These are phyloP conservation scores for Pseudomyrmex flavicornis DNA, from an alignment of 1,140 invertebrate genomes.

Conservation along the genomic window DNA sequence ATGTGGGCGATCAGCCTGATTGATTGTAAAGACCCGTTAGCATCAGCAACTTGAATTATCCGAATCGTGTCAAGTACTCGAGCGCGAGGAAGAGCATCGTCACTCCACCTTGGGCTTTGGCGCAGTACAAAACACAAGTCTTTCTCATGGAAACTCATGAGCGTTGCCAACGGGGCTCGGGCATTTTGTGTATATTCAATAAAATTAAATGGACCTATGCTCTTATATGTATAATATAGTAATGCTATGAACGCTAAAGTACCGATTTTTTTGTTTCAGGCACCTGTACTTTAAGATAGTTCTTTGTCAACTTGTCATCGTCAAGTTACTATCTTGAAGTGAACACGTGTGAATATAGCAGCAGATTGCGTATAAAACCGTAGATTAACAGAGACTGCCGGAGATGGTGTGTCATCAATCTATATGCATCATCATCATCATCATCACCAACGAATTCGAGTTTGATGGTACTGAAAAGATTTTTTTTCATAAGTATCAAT, in stretches of 20 bases:
- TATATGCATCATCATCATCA: no score
- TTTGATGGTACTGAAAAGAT: constrained; percentile 22
- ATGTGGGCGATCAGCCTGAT: constrained; percentile 69
- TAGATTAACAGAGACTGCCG: constrained; percentile 71
- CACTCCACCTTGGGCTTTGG: constrained; percentile 47
- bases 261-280: constrained; percentile 71
- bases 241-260: constrained; percentile 75
- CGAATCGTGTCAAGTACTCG: constrained; percentile 64
- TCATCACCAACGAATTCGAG: constrained; percentile 37
- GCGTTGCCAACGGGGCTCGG: constrained; percentile 73
- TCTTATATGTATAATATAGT: constrained; percentile 67
- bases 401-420: constrained; percentile 53
- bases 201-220: constrained; percentile 76
- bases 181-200: constrained; percentile 65
- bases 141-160: constrained; percentile 22
- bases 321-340: constrained; percentile 77
- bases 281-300: constrained; percentile 75
- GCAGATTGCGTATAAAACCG: constrained; percentile 72
- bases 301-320: constrained; percentile 63
- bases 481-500: constrained; percentile 46
- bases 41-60: constrained; percentile 67
- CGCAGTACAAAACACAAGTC: constrained; percentile 68
- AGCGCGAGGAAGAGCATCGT: constrained; percentile 54
- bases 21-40: constrained; percentile 74
- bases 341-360: constrained; percentile 74